These are phyloP conservation scores for Gambelia wislizenii DNA, from an alignment of 2,797 vertebrate species.

Conservation along the genomic window DNA sequence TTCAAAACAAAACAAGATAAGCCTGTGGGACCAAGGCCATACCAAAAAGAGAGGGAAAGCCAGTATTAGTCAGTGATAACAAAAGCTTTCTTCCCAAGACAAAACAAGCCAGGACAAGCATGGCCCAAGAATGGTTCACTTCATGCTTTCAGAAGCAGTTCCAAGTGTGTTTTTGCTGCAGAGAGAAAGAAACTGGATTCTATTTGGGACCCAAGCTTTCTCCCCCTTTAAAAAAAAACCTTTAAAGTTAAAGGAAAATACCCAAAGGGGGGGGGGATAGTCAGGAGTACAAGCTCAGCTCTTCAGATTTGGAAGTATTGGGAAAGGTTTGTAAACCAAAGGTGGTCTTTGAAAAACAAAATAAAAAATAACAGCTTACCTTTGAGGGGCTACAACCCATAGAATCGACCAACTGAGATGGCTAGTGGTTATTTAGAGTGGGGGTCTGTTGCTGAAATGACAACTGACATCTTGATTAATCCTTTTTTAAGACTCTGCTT, in stretches of 20 bases:
- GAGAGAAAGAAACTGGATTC: not conserved
- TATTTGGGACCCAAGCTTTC: not conserved
- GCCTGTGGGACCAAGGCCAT: constrained; percentile 8
- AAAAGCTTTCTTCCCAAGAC: not conserved
- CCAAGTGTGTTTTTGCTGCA: not conserved
- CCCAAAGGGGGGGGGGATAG: too few species aligned
- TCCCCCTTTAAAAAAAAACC: too few species aligned
- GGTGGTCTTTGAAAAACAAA: not conserved
- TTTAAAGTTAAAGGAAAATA: not conserved
- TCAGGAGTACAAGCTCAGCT: not conserved
- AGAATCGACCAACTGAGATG: too few species aligned
- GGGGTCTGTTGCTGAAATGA: too few species aligned
- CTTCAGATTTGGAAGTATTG: not conserved
- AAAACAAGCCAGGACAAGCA: not conserved
- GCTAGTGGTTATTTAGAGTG: too few species aligned
- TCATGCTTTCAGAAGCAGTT: not conserved
- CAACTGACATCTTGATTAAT: too few species aligned
- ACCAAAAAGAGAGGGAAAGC: not conserved
- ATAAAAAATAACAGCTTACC: not conserved
- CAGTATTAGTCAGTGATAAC: not conserved
- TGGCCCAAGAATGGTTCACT: not conserved
- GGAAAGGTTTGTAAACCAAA: not conserved
- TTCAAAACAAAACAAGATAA: not conserved
- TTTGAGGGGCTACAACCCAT: too few species aligned
- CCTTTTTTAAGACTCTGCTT: too few species aligned